Percentiles rank a stretch among this genome's conserved stretches.
Conservation (phyloP, 2,113 vertebrate species). For the Misgurnus anguillicaudatus region DNA sequence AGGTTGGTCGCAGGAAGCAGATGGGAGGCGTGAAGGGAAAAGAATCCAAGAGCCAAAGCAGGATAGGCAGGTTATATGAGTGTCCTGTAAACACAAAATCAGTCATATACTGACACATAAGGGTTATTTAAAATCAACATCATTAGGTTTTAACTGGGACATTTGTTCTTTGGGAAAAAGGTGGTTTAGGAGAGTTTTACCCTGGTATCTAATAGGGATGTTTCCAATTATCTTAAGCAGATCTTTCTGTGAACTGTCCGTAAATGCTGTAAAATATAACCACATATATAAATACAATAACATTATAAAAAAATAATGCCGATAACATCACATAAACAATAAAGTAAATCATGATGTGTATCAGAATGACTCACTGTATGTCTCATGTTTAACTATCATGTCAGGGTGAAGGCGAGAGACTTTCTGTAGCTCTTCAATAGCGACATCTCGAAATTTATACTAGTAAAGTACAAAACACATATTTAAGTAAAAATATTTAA, state of each 20-base stretch:
- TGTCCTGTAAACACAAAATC: slow-evolving; percentile 71
- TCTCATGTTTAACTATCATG: slow-evolving; percentile 59
- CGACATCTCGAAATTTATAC: slow-evolving; percentile 79
- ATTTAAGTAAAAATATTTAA: neutral
- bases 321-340: neutral
- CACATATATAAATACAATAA: slow-evolving; percentile 16
- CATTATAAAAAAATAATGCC: neutral
- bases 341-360: no score
- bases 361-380: slow-evolving; percentile 70
- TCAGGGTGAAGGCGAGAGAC: slow-evolving; percentile 61
- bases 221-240: slow-evolving; percentile 88
- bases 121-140: neutral
- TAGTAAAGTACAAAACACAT: slow-evolving; percentile 45
- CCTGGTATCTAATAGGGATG: slow-evolving; percentile 85
- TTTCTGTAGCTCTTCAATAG: slow-evolving; percentile 74
- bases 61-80: slow-evolving; percentile 89
- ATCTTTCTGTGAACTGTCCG: slow-evolving; percentile 89
- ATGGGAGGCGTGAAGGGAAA: slow-evolving; percentile 95
- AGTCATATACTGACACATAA: neutral
- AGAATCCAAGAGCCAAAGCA: slow-evolving; percentile 93
- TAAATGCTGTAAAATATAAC: slow-evolving; percentile 81
- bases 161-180: neutral
- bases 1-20: slow-evolving; percentile 87
- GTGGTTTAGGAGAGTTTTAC: slow-evolving; percentile 69
- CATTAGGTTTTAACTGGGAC: neutral